Conservation (phyloP, 2,888 invertebrate species). For the Sarcophaga rosellei region DNA sequence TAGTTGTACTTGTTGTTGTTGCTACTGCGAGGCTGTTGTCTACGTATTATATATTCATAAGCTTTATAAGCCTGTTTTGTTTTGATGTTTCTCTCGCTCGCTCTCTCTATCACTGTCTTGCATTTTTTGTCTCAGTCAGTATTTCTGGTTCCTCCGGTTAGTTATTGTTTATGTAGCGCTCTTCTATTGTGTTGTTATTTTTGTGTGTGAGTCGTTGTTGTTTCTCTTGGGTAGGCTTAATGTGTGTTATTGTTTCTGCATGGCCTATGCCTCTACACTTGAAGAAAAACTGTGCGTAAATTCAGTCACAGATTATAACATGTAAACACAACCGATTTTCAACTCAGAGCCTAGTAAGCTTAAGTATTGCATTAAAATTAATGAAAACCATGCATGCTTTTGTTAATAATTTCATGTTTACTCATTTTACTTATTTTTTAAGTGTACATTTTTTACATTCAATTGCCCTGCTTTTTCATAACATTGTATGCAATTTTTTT, state of each 20-base stretch:
- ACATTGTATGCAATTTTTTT: constrained; percentile 4
- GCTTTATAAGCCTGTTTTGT: constrained; percentile 57
- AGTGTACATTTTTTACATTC: constrained; percentile 9
- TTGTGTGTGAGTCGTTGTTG: too few relatives aligned
- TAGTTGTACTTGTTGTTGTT: constrained; percentile 13
- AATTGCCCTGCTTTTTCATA: neutral
- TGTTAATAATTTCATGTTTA: too few relatives aligned
- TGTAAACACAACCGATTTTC: too few relatives aligned
- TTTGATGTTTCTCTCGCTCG: constrained; percentile 3
- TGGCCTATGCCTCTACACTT: neutral
- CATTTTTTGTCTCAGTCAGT: too few relatives aligned
- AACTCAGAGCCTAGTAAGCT: too few relatives aligned
- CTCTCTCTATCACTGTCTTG: neutral
- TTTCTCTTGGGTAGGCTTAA: neutral
- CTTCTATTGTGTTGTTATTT: neutral
- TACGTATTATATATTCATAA: constrained; percentile 62
- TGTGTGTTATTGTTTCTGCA: neutral
- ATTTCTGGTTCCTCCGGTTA: neutral
- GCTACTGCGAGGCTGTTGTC: neutral
- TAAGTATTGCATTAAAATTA: too few relatives aligned
- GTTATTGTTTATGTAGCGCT: neutral
- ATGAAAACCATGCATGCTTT: too few relatives aligned
- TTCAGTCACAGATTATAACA: too few relatives aligned
- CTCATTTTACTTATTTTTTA: neutral
- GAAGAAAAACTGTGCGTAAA: too few relatives aligned